These are phyloP conservation scores for Globodera ellingtonae DNA, from an alignment of 1,140 invertebrate genomes.

Conservation along the genomic window DNA sequence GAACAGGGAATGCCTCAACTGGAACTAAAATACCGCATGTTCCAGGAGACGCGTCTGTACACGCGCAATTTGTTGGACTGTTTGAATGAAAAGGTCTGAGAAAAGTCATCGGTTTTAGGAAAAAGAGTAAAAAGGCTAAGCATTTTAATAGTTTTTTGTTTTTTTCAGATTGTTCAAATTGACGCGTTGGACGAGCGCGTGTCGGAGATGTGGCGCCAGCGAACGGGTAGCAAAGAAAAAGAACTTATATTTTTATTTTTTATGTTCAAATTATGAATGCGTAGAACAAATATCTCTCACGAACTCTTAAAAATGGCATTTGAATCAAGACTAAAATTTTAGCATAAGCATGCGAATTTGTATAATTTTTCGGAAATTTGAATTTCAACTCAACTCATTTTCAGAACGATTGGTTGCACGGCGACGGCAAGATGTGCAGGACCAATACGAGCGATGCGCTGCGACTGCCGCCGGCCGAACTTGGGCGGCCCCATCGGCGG, in stretches of 20 bases:
- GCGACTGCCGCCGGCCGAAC: constrained; percentile 21
- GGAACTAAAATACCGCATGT: constrained; percentile 47
- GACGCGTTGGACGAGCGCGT: constrained; percentile 37
- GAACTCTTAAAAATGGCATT: too few species aligned
- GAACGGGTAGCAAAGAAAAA: constrained; percentile 26
- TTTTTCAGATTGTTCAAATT: constrained; percentile 37
- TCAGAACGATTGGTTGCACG: constrained; percentile 21
- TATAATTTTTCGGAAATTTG: too few species aligned
- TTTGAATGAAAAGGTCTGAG: constrained; percentile 47
- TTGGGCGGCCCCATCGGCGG: constrained; percentile 20
- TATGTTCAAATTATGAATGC: too few species aligned
- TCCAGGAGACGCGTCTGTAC: constrained; percentile 49
- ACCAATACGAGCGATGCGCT: constrained; percentile 44
- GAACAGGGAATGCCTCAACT: constrained; percentile 32
- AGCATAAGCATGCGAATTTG: too few species aligned
- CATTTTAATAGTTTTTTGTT: constrained; percentile 26
- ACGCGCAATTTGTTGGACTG: constrained; percentile 48
- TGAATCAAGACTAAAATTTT: too few species aligned
- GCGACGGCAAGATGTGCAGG: constrained; percentile 42
- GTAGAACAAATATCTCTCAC: too few species aligned
- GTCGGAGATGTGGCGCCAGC: constrained; percentile 43
- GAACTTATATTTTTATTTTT: too few species aligned
- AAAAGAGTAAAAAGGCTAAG: too few species aligned
- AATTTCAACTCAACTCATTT: neutral
- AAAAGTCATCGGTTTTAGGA: too few species aligned